Base-by-base conservation (phyloP, 2,888 invertebrate species). In the Schrankia costaestrigalis region DNA sequence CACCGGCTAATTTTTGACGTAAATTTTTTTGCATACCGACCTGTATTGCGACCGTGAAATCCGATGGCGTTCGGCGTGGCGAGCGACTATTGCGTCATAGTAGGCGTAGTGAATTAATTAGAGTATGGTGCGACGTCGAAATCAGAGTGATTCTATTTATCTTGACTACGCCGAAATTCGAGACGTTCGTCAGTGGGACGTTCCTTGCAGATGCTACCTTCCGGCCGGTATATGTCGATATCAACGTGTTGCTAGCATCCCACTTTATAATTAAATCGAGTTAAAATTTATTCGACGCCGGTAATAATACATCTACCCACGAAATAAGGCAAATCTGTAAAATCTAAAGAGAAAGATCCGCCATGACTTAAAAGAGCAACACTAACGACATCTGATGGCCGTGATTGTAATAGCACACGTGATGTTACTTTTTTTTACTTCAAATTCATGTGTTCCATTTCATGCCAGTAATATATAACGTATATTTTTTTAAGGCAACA, bases 301-400 rank as follows among this genome's bases (percentile, higher is more conserved):
- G 64, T 74, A 70, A 70, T 75, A 71, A 71, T 71, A 76, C 79
- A 78, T 78, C 84, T 86, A 87, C 86, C 87, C 82, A 80, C 86
- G 67, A 85, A 79, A 71, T 75, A 71, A 45, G 65, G 70, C 77
- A 77, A 80, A 80, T 75, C 72, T 76, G 71, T 77, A 81, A 81
- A 80, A 69, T 66, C 64, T 77, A 75, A 57, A 75, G 76, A 77
- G 80, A 72, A 78, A 82, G 76, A 82, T 86, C 80, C 81, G 82
- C 87, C 86, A 87, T 87, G 81, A 86, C 81, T 78, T 83, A 71
- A 71, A 60, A 63, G 66, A 74, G 65, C 72, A 71, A 69, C 72
- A 77, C 71, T 74, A 72, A 78, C 81, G 86, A 81, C 86, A 85
- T 85, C 87, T 85, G 78, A 67, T 75, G 75, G 62, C 60, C 38